A percentile compares a stretch with the other conserved stretches of the same genome.
These are phyloP conservation scores for Pseudomyrmex flavicornis DNA, from an alignment of 1,140 invertebrate species.

Conservation along the genomic window DNA sequence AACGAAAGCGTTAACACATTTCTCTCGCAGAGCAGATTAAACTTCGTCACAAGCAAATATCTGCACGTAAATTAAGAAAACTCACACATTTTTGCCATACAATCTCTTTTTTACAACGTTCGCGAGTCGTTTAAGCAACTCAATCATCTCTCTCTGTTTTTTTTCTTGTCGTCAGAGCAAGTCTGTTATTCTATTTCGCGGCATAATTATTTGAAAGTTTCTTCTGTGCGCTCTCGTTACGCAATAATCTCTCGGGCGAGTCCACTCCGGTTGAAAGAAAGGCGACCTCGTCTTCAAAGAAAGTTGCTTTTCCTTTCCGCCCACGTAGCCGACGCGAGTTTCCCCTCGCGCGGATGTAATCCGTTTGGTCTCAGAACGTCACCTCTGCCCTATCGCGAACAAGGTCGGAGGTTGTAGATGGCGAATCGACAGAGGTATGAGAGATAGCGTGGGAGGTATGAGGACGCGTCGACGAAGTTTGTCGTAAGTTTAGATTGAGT, in stretches of 20 bases:
- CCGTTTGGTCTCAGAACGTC: slow-evolving; percentile 33
- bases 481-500: slow-evolving; percentile 78
- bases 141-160: background rate
- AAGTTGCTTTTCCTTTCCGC: background rate
- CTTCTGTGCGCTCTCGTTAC: background rate
- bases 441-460: slow-evolving; percentile 62
- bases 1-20: background rate
- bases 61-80: slow-evolving; percentile 3
- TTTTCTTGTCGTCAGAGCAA: too few species aligned
- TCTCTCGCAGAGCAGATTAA: background rate
- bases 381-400: slow-evolving; percentile 45
- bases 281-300: background rate
- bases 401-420: slow-evolving; percentile 67
- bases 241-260: slow-evolving; percentile 8
- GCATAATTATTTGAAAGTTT: background rate
- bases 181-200: too few species aligned
- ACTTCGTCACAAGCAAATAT: background rate
- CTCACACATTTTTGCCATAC: too few species aligned
- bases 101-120: background rate
- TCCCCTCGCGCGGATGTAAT: slow-evolving; percentile 17
- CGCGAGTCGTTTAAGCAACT: background rate
- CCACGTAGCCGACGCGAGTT: background rate
- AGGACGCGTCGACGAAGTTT: slow-evolving; percentile 61
- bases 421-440: slow-evolving; percentile 71
- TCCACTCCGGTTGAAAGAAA: background rate